Evolutionary conservation across 2,888 invertebrate genomes (phyloP), one percentile per base, ranked within the genome.

Genomic region (Cecidostiba fungosa): DNA sequence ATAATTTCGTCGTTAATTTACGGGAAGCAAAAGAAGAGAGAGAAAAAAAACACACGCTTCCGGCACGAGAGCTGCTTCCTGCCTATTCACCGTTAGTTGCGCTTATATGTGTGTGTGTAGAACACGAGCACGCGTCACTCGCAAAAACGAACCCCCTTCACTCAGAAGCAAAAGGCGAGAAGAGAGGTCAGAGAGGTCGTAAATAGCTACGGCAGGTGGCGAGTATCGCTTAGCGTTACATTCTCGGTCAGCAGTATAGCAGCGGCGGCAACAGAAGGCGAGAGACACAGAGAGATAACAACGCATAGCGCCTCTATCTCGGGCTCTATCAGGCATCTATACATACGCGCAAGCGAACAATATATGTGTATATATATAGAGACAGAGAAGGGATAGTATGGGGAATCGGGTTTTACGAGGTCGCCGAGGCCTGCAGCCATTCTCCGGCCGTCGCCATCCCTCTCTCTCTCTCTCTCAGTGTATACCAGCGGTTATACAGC

Each of bases 341-440:
- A 36, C 32, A 59, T 16, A 5, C 66, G 43, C 26, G 36, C 72
- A 32, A 32, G 43, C 10, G 8, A 19, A 50, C 50, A 19, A 19
- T 50, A 59, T 54, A 54, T 23, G 6, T n/a, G 5, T 54, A n/a
- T 54, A 54, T 0, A 6, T 0, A 54, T 23, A 54, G n/a, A 23
- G 0, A n/a, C 1, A 59, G 3, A 16, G 2, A 62, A 54, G 54
- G 54, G 54, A 0, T 50, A 16, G 50, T 50, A 43, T 1, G n/a
- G 29, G 23, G 66, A 66, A 14, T 77, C 43, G 47, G 59, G 47
- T 85, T 85, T 85, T 85, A 82, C 78, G 85, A 85, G 66, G 39
- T 77, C 3, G 26, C 36, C 47, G 54, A 36, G 59, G 62, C 73
- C 66, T 82, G 77, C 81, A 76, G 79, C 79, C 12, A 77, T 83